phyloP scores from a whole-genome alignment of 2,113 vertebrate genomes.

The Ornithorhynchus anatinus region DNA sequence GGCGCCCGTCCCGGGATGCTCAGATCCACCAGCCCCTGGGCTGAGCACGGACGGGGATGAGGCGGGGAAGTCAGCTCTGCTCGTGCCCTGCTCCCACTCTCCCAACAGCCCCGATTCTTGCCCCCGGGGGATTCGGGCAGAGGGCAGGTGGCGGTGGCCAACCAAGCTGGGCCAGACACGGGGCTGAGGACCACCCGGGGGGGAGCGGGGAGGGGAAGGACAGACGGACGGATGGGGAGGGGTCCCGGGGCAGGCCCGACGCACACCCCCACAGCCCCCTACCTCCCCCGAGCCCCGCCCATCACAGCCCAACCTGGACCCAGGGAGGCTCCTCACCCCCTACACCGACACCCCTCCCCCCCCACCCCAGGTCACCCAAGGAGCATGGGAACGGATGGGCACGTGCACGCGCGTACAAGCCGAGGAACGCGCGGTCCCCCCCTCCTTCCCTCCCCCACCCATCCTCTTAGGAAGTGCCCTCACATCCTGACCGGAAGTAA shows the following conservation, averaged over 20 bases:
- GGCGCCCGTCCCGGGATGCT: too few relatives aligned
- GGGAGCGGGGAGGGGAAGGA: background rate
- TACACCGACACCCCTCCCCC: background rate
- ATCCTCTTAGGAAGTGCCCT: too few relatives aligned
- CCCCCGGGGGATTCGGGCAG: background rate
- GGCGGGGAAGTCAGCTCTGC: too few relatives aligned
- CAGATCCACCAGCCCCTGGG: too few relatives aligned
- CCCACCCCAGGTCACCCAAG: background rate
- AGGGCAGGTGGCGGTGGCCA: conserved; percentile 12
- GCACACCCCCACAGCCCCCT: background rate
- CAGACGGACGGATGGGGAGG: background rate
- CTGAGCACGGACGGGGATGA: too few relatives aligned
- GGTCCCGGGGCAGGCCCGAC: background rate
- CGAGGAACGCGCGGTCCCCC: background rate
- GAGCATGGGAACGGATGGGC: too few relatives aligned
- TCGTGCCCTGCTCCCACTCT: background rate
- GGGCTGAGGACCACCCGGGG: conserved; percentile 27
- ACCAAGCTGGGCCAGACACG: conserved; percentile 21
- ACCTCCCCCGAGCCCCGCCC: background rate
- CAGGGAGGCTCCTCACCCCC: background rate
- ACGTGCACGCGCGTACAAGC: background rate
- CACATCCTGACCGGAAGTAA: too few relatives aligned
- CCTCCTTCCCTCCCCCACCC: background rate
- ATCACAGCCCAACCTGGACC: background rate
- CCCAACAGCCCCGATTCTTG: background rate